These are phyloP conservation scores for Tretioscincus oriximinensis DNA, from an alignment of 2,113 vertebrate genomes.

Conservation along the genomic window DNA sequence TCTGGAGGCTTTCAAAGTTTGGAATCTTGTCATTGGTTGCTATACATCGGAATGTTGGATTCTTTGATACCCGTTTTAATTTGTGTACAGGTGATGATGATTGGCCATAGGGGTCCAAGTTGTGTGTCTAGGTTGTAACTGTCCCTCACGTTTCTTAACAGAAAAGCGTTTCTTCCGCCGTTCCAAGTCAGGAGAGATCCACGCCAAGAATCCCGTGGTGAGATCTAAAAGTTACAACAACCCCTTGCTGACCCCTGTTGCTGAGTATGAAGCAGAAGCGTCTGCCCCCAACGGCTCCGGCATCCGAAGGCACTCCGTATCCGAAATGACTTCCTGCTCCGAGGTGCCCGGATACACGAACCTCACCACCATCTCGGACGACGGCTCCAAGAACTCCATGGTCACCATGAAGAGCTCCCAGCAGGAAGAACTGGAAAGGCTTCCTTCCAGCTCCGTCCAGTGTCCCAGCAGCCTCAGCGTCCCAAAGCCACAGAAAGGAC, in stretches of 20 bases:
- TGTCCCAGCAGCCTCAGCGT: slow-evolving; percentile 45
- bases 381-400: slow-evolving; percentile 59
- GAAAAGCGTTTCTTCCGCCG: slow-evolving; percentile 83
- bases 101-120: not conserved
- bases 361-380: slow-evolving; percentile 65
- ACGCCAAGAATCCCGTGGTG: slow-evolving; percentile 87
- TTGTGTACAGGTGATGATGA: too few species aligned
- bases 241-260: slow-evolving; percentile 88
- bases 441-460: slow-evolving; percentile 21
- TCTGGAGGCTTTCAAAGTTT: too few species aligned
- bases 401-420: slow-evolving; percentile 32
- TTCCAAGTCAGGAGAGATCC: slow-evolving; percentile 70
- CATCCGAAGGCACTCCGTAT: slow-evolving; percentile 88
- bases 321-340: slow-evolving; percentile 87
- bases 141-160: slow-evolving; percentile 57
- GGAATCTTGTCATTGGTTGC: too few species aligned
- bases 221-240: slow-evolving; percentile 95
- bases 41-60: too few species aligned
- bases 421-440: slow-evolving; percentile 42
- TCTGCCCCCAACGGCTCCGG: slow-evolving; percentile 51
- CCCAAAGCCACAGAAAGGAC: slow-evolving; percentile 58
- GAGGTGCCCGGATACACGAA: slow-evolving; percentile 79
- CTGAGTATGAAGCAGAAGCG: slow-evolving; percentile 82
- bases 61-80: too few species aligned
- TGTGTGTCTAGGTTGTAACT: not conserved